Evolutionary conservation across 2,113 vertebrate genomes (phyloP).

Genomic region (Erythrolamprus reginae): DNA sequence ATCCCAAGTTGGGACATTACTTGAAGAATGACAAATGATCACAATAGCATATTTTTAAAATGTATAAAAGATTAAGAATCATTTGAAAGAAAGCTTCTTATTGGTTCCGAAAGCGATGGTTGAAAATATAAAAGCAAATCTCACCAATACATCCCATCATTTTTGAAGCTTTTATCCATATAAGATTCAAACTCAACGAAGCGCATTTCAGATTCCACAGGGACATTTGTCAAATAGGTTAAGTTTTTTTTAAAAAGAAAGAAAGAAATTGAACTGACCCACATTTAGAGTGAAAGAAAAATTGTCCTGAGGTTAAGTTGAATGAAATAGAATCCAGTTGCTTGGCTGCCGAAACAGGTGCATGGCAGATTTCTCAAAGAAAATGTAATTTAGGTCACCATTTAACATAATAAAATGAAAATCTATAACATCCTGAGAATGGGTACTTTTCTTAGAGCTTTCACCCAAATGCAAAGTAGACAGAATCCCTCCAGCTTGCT

Average conservation of each 20-base stretch:
- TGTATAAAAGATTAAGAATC: not conserved
- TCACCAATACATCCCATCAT: not conserved
- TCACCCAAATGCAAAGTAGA: not conserved
- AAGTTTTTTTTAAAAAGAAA: conserved; percentile 21
- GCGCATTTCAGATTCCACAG: not conserved
- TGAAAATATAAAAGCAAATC: not conserved
- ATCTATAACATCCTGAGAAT: not conserved
- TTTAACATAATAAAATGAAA: not conserved
- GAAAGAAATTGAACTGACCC: not conserved
- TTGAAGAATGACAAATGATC: not conserved
- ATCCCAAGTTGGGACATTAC: not conserved
- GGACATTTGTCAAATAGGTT: not conserved
- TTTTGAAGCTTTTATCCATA: not conserved
- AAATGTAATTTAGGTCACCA: conserved; percentile 16
- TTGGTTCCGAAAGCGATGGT: not conserved
- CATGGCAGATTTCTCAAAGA: not conserved
- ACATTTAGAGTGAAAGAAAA: not conserved
- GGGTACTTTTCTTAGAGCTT: not conserved
- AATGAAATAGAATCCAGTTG: not conserved
- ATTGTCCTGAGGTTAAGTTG: not conserved
- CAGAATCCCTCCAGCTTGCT: not conserved
- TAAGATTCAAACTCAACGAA: conserved; percentile 24
- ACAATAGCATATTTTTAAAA: not conserved
- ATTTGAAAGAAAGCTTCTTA: not conserved
- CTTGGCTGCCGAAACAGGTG: not conserved